phyloP scores from a whole-genome alignment of 2,113 vertebrate genomes.

The Microcebus lehilahytsara region DNA sequence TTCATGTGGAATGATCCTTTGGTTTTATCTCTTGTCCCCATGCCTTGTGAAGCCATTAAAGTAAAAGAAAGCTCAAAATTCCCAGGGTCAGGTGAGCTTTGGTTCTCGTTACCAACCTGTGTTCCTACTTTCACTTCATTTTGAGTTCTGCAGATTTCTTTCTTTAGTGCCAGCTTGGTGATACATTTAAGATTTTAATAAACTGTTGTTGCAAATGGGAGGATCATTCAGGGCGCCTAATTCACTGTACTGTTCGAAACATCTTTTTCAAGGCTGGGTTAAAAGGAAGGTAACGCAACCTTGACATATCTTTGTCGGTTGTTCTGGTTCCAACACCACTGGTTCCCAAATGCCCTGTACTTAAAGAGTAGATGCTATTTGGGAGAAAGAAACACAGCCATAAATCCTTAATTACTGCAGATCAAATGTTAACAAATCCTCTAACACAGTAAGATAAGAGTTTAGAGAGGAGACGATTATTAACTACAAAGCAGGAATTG shows the following conservation, averaged over 20 bases:
- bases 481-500: conserved; percentile 62
- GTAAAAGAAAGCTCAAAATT: not conserved
- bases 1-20: not conserved
- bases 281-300: not conserved
- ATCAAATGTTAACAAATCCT: conserved; percentile 55
- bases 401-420: conserved; percentile 66
- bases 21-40: not conserved
- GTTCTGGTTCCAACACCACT: conserved; percentile 27
- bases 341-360: not conserved
- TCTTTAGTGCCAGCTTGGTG: not conserved
- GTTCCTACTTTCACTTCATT: not conserved
- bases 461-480: not conserved
- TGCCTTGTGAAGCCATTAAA: not conserved
- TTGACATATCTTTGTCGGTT: conserved; percentile 1
- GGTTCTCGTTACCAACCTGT: not conserved
- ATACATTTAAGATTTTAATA: not conserved
- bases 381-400: conserved; percentile 60
- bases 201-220: not conserved
- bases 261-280: not conserved
- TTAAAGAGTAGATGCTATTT: conserved; percentile 30
- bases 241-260: not conserved
- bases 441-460: conserved; percentile 43
- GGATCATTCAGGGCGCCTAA: not conserved
- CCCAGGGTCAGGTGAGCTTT: not conserved
- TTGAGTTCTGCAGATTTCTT: conserved; percentile 12